These are phyloP conservation scores for Oscheius myriophilus DNA, from an alignment of 2,888 invertebrate species.

Conservation along the genomic window DNA sequence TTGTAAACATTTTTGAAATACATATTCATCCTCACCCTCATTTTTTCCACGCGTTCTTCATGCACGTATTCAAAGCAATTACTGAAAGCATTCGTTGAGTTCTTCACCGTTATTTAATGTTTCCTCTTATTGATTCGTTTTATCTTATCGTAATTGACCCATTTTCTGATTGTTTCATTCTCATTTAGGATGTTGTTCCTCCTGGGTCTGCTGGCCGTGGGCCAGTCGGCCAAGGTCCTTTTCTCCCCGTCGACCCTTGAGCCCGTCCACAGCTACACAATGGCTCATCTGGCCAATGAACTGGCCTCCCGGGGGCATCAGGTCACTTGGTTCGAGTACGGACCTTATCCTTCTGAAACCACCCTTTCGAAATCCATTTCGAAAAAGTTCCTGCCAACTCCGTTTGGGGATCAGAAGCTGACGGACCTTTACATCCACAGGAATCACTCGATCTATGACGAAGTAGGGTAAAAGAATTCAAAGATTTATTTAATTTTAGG, in stretches of 20 bases:
- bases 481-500: conserved; percentile 20
- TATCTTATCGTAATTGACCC: no score
- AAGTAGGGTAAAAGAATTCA: background rate
- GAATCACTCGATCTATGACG: conserved; percentile 35
- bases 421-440: conserved; percentile 35
- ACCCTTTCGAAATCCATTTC: conserved; percentile 30
- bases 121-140: no score
- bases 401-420: conserved; percentile 36
- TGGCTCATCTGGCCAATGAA: conserved; percentile 68
- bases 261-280: conserved; percentile 64
- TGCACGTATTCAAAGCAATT: no score
- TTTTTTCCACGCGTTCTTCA: no score
- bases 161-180: no score
- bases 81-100: no score
- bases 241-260: conserved; percentile 65
- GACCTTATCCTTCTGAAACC: conserved; percentile 47
- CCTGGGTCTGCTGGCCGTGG: background rate
- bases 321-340: conserved; percentile 68
- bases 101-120: no score
- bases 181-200: conserved; percentile 5
- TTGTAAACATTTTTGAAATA: no score
- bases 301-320: conserved; percentile 60
- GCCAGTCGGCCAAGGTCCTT: conserved; percentile 37
- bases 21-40: no score
- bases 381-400: conserved; percentile 38